Conservation (phyloP, 2,113 vertebrate species). For the Muntiacus muntjak region DNA sequence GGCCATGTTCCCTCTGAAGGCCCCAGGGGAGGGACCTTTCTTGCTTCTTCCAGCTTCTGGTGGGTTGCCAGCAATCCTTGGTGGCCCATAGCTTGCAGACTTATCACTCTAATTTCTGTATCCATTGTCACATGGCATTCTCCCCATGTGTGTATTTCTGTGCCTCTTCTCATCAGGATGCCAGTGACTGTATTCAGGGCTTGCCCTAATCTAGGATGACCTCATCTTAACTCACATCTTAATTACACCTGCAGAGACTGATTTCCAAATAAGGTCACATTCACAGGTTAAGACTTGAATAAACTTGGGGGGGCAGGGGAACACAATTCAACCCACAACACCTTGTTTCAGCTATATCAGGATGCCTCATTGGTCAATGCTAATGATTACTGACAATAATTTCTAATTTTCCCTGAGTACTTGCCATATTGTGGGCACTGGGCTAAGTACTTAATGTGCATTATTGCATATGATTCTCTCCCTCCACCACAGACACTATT, state of each 20-base stretch:
- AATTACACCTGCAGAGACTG: not conserved
- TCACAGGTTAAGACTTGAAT: not conserved
- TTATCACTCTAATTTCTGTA: not conserved
- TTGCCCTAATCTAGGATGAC: not conserved
- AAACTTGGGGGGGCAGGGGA: not conserved
- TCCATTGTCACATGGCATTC: not conserved
- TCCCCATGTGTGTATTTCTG: not conserved
- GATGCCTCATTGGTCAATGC: not conserved
- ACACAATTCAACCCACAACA: not conserved
- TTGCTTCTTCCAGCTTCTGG: not conserved
- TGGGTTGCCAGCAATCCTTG: not conserved
- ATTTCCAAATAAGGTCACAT: not conserved
- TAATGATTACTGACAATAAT: not conserved
- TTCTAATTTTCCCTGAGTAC: not conserved
- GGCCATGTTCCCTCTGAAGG: not conserved
- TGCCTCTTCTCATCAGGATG: not conserved
- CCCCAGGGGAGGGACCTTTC: not conserved
- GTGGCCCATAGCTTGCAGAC: not conserved
- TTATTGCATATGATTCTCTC: not conserved
- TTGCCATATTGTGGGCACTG: not conserved
- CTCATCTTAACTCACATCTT: not conserved
- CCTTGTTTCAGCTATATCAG: not conserved
- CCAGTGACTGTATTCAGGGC: not conserved
- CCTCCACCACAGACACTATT: not conserved
- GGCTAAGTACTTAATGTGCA: not conserved